These are phyloP conservation scores for Arenicola marina DNA, from an alignment of 2,888 invertebrate species.

Conservation along the genomic window DNA sequence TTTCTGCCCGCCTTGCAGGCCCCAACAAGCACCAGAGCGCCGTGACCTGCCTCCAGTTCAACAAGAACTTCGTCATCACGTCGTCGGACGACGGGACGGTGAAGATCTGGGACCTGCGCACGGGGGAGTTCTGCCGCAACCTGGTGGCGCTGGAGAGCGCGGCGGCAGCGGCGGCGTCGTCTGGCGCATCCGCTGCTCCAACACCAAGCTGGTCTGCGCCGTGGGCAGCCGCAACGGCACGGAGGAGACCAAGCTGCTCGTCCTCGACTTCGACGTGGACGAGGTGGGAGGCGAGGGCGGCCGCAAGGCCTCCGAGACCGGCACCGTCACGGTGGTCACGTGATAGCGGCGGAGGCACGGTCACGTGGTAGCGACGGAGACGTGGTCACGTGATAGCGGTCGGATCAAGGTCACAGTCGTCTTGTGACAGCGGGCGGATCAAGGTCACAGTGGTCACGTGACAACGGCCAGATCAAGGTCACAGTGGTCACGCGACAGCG, in stretches of 20 bases:
- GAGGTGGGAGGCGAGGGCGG: conserved; percentile 15
- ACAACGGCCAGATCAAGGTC: no score
- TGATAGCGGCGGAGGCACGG: no score
- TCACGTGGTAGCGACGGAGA: no score
- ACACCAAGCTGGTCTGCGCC: conserved; percentile 96
- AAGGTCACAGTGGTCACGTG: no score
- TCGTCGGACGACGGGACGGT: conserved; percentile 99
- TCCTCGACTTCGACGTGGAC: conserved; percentile 90
- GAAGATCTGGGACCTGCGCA: conserved; percentile 97
- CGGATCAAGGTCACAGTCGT: no score
- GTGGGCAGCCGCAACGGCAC: conserved; percentile 98
- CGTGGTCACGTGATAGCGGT: no score
- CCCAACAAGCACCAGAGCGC: conserved; percentile 97
- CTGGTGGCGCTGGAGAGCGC: conserved; percentile 88
- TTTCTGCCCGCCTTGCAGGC: conserved; percentile 74
- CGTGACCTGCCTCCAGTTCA: conserved; percentile 95
- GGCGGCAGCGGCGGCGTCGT: conserved; percentile 98
- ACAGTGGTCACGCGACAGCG: no score
- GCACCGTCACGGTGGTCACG: background rate
- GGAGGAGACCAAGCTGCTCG: conserved; percentile 97
- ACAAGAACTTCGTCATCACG: conserved; percentile 94
- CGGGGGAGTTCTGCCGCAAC: conserved; percentile 91
- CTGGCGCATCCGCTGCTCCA: conserved; percentile 93
- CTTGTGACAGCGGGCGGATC: no score
- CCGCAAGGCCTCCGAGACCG: background rate